These are phyloP conservation scores for Phataginus tricuspis DNA, from an alignment of 2,797 vertebrate genomes.

Conservation along the genomic window DNA sequence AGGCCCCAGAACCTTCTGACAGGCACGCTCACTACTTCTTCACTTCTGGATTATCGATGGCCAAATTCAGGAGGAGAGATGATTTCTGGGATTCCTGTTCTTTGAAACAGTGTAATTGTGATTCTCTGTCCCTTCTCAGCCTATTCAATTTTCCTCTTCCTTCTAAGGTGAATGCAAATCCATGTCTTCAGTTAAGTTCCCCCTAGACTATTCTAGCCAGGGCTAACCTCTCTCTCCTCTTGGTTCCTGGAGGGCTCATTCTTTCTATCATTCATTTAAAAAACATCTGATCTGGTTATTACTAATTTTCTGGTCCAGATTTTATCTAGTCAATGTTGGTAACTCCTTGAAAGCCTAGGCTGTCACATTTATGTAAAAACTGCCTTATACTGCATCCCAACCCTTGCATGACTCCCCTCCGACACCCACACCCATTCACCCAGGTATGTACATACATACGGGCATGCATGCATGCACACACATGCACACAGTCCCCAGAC, in stretches of 20 bases:
- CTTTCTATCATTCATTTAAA: background rate
- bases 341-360: background rate
- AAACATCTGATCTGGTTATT: background rate
- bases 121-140: background rate
- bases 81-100: background rate
- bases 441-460: background rate
- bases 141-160: background rate
- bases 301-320: background rate
- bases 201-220: background rate
- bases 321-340: background rate
- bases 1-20: background rate
- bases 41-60: background rate
- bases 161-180: background rate
- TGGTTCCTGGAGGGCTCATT: background rate
- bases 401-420: background rate
- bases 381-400: fast-evolving
- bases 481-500: background rate
- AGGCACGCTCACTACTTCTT: background rate
- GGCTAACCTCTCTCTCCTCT: background rate
- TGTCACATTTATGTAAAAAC: background rate
- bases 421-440: background rate
- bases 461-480: background rate
- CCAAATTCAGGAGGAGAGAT: background rate
- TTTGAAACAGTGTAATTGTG: background rate
- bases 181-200: background rate